Evolutionary conservation across 2,888 invertebrate genomes (phyloP), one percentile per base, ranked within the genome.

Genomic region (Rotaria sp.): DNA sequence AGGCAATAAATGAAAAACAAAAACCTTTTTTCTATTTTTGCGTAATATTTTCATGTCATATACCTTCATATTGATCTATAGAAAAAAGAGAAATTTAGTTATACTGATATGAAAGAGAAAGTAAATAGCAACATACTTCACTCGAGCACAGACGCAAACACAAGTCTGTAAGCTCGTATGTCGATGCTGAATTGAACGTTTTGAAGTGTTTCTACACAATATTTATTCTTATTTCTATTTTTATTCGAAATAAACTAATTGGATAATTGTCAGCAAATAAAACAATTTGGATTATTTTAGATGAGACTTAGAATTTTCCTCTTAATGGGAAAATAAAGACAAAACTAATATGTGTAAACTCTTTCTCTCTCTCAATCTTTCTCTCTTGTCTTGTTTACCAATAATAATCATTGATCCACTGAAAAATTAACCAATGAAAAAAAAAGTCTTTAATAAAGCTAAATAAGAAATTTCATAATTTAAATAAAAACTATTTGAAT

Each of bases 111-210:
- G 59, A 30, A 30, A 67, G 7, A 35, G 30, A 4, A 13, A 67
- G 38, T 21, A 2, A 67, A 67, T 21, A 0, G 21, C 15, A 35
- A 38, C 67, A 15, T 67, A 67, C 67, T 67, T 67, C 35, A 35
- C 67, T 67, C 35, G 67, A 67, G 67, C 67, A 67, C 67, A 67
- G 67, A 67, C 67, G 67, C 67, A 67, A 67, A 35, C 67, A 67
- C 67, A 67, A 67, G 67, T 67, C 67, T 67, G 67, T 67, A 35
- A 67, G 67, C 67, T 67, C 67, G 67, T 67, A 38, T 18, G 35
- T 15, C 15, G 67, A 38, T 67, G 67, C 38, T 67, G 67, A 4
- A 18, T 67, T 18, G 35, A 67, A 67, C 67, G 67, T 67, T 67
- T 67, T 67, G 67, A 67, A 67, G 21, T 67, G 30, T 67, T 67